Evolutionary conservation across 2,113 vertebrate species (phyloP).

Genomic region (Romanogobio albipinnatus): DNA sequence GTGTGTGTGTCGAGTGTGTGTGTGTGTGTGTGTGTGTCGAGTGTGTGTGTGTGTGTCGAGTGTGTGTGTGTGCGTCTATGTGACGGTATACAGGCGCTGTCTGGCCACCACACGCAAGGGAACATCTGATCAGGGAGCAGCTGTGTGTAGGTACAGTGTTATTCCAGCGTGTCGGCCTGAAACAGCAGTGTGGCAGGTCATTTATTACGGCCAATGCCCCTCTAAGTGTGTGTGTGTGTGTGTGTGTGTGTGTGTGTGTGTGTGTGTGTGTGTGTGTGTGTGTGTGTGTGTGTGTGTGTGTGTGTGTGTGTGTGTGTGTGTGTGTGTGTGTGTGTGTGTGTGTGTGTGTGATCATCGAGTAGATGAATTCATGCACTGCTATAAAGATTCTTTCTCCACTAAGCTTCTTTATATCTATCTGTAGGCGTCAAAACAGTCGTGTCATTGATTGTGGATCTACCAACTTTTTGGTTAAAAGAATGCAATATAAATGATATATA

Average conservation of each 20-base stretch:
- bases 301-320: conserved; percentile 2
- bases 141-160: conserved; percentile 58
- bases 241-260: background rate
- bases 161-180: conserved; percentile 68
- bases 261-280: background rate
- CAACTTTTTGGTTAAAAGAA: background rate
- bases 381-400: background rate
- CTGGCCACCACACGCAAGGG: conserved; percentile 59
- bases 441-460: background rate
- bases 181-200: conserved; percentile 68
- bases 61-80: background rate
- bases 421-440: background rate
- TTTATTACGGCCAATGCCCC: conserved; percentile 66
- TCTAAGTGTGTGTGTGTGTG: conserved; percentile 7
- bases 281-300: background rate
- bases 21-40: background rate
- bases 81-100: conserved; percentile 63
- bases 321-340: background rate
- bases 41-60: conserved; percentile 11
- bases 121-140: conserved; percentile 61
- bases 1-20: background rate
- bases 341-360: background rate
- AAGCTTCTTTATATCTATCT: background rate
- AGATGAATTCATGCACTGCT: background rate
- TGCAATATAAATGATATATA: background rate